Evolutionary conservation across 2,888 invertebrate species (phyloP).

Genomic region (Thalpophila matura): DNA sequence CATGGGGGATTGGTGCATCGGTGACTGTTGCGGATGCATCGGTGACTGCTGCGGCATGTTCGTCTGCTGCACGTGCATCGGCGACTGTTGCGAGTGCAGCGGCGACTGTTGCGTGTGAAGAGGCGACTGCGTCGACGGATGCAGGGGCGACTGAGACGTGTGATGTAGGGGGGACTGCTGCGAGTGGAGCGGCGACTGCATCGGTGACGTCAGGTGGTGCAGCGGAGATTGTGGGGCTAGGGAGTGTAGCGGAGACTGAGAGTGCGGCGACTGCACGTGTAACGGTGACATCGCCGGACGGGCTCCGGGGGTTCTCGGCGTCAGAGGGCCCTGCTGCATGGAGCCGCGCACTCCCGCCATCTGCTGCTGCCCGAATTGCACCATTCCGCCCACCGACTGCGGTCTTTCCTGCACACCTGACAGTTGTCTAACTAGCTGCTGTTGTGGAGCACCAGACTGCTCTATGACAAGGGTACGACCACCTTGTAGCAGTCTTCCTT

Average conservation of each 20-base stretch:
- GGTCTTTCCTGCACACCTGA: constrained; percentile 77
- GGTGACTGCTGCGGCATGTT: constrained; percentile 76
- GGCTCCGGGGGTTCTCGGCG: constrained; percentile 74
- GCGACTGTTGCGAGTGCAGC: constrained; percentile 82
- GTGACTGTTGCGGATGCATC: constrained; percentile 81
- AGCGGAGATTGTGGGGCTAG: constrained; percentile 77
- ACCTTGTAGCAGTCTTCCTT: constrained; percentile 80
- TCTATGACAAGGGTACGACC: constrained; percentile 86
- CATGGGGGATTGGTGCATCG: constrained; percentile 78
- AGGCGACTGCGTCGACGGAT: constrained; percentile 83
- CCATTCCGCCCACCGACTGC: constrained; percentile 78
- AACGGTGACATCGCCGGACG: constrained; percentile 85
- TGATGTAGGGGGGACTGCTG: constrained; percentile 83
- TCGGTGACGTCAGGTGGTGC: constrained; percentile 78
- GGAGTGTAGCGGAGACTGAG: constrained; percentile 77
- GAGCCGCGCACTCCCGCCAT: constrained; percentile 59
- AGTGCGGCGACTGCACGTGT: constrained; percentile 84
- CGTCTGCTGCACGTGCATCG: constrained; percentile 81
- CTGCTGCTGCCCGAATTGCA: constrained; percentile 82
- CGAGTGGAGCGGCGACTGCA: constrained; percentile 85
- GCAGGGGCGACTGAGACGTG: constrained; percentile 81
- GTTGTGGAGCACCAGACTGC: constrained; percentile 80
- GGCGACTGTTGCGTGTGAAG: constrained; percentile 84
- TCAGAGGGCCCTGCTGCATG: constrained; percentile 68
- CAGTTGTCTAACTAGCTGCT: constrained; percentile 81